Percentiles rank a stretch among this genome's conserved stretches.
These are phyloP conservation scores for Pristiophorus japonicus DNA, from an alignment of 2,113 vertebrate species.

Conservation along the genomic window DNA sequence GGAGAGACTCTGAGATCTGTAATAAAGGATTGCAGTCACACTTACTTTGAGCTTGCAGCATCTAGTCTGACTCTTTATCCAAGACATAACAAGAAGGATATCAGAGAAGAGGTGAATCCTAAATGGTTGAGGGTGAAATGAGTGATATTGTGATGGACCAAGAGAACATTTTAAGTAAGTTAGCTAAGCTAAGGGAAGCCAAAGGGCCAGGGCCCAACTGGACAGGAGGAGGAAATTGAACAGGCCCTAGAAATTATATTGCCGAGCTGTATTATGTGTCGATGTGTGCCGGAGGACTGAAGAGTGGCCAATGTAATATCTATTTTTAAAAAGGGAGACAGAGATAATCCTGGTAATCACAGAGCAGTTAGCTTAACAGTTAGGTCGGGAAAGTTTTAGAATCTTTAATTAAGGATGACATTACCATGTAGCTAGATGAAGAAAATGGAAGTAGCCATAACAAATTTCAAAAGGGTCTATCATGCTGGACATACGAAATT, in stretches of 20 bases:
- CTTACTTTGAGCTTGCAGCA: too few species aligned
- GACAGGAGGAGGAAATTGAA: not conserved
- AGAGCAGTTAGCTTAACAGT: not conserved
- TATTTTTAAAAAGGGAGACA: not conserved
- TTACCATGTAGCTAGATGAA: not conserved
- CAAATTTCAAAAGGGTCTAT: not conserved
- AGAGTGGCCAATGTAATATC: not conserved
- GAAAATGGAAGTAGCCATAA: not conserved
- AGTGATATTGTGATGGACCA: not conserved
- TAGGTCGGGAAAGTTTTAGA: too few species aligned
- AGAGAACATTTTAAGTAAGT: not conserved
- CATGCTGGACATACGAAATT: not conserved
- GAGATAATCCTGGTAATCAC: not conserved
- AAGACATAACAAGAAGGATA: too few species aligned
- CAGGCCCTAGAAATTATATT: not conserved
- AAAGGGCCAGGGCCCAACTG: not conserved
- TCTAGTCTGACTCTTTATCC: too few species aligned
- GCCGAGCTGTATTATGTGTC: not conserved
- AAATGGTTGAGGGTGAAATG: not conserved
- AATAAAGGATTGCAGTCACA: too few species aligned
- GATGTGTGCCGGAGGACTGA: not conserved
- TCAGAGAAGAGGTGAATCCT: not conserved
- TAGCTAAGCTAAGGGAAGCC: too few species aligned
- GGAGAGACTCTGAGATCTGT: too few species aligned
- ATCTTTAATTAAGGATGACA: not conserved